Conservation (phyloP, 2,797 vertebrate species). For the Semotilus atromaculatus region DNA sequence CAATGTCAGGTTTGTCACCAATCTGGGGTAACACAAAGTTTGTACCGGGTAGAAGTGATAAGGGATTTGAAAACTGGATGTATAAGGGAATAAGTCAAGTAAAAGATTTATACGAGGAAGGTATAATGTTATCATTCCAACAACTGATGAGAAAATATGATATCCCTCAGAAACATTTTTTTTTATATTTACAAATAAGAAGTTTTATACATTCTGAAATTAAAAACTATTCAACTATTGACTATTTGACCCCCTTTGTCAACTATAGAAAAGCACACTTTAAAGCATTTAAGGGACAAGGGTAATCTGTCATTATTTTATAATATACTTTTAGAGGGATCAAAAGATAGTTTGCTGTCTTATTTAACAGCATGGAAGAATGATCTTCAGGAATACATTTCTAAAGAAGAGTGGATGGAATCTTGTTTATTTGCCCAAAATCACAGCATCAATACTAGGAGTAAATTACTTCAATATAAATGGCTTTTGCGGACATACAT, state of each 20-base stretch:
- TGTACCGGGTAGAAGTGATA: neutral
- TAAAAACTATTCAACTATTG: neutral
- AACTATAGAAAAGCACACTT: neutral
- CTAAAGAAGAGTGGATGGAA: too few species aligned
- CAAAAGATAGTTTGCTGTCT: neutral
- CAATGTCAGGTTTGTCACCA: neutral
- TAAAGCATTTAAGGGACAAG: neutral
- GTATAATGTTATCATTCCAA: neutral
- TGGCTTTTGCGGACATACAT: neutral
- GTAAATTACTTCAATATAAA: neutral
- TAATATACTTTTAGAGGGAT: neutral
- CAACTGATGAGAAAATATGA: neutral
- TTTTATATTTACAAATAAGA: neutral
- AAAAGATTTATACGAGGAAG: neutral
- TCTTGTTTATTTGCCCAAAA: too few species aligned
- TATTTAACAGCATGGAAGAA: neutral
- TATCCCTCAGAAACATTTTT: neutral
- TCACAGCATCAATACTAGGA: neutral
- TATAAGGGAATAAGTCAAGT: neutral
- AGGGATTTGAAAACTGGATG: neutral
- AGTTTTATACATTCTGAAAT: conserved; percentile 2
- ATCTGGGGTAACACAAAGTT: neutral
- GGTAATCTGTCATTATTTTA: neutral
- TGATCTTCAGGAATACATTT: too few species aligned
- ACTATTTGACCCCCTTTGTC: neutral